phyloP scores from a whole-genome alignment of 2,113 vertebrate genomes.

The Sinocyclocheilus anophthalmus region DNA sequence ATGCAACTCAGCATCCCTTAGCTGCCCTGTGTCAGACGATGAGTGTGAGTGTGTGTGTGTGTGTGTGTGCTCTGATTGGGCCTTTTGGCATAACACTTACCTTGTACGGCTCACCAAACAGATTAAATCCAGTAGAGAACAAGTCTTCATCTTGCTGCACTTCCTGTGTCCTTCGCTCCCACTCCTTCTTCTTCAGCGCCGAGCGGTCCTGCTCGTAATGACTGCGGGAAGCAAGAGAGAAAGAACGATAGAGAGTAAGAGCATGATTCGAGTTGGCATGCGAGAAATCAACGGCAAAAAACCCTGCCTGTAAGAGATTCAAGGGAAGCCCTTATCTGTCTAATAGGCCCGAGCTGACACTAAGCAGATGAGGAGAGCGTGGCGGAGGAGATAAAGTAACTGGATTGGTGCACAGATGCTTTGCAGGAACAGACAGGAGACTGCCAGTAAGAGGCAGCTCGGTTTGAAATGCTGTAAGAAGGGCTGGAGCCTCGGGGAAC shows the following conservation, averaged over 20 bases:
- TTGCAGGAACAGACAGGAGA: conserved; percentile 47
- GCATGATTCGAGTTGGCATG: conserved; percentile 57
- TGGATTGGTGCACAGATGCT: conserved; percentile 50
- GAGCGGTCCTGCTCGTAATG: conserved; percentile 96
- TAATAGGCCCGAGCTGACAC: conserved; percentile 54
- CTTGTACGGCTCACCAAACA: conserved; percentile 98
- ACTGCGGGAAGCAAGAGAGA: conserved; percentile 70
- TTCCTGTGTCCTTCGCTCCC: conserved; percentile 96
- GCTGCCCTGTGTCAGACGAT: conserved; percentile 30
- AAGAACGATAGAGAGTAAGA: conserved; percentile 50
- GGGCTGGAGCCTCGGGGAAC: conserved; percentile 42
- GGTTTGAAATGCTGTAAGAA: conserved; percentile 33
- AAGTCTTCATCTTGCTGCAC: conserved; percentile 98
- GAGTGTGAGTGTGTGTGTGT: not conserved
- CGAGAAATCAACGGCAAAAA: conserved; percentile 54
- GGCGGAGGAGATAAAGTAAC: conserved; percentile 53
- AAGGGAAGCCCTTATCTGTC: conserved; percentile 55
- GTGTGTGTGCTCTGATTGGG: conserved; percentile 36
- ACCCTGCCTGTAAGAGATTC: conserved; percentile 49
- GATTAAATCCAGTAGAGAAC: conserved; percentile 96
- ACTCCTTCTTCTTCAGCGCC: conserved; percentile 93
- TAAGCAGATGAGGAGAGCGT: conserved; percentile 53
- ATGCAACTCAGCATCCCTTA: conserved; percentile 28
- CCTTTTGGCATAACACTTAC: conserved; percentile 69
- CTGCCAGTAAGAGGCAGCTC: conserved; percentile 40